Evolutionary conservation across 2,888 invertebrate genomes (phyloP).

Genomic region (Onchidella celtica): DNA sequence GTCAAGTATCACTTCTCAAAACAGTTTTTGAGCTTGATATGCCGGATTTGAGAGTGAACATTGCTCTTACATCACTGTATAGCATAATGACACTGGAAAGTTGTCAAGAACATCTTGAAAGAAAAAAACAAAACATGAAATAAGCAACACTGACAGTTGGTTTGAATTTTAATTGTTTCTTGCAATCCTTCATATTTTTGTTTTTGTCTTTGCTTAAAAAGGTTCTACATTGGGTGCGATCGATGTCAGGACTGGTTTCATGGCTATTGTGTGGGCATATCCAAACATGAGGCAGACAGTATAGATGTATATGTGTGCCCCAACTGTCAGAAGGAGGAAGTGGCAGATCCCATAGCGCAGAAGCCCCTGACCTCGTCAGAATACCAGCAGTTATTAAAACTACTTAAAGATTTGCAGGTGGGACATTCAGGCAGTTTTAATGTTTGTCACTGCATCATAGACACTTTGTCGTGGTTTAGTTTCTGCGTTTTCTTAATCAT

Average conservation of each 20-base stretch:
- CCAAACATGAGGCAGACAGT: slow-evolving; percentile 84
- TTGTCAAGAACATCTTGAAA: no score
- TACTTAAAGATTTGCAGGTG: slow-evolving; percentile 94
- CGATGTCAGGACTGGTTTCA: slow-evolving; percentile 99
- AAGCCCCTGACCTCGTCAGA: slow-evolving; percentile 70
- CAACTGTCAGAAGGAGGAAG: slow-evolving; percentile 93
- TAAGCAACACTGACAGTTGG: no score
- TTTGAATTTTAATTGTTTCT: no score
- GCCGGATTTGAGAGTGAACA: no score
- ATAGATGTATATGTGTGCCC: slow-evolving; percentile 98
- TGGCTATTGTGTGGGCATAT: slow-evolving; percentile 93
- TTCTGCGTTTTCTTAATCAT: not conserved
- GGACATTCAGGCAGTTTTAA: not conserved
- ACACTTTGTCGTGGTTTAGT: not conserved
- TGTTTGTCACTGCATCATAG: not conserved
- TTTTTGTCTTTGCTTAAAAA: no score
- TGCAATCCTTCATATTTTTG: no score
- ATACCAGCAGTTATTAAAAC: slow-evolving; percentile 88
- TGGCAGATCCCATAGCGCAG: slow-evolving; percentile 78
- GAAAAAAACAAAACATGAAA: no score
- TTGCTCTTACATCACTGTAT: no score
- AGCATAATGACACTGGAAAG: no score
- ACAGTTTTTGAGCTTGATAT: no score
- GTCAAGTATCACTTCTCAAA: no score
- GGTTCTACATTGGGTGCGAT: slow-evolving; percentile 99